Conservation (phyloP, 1,140 invertebrate species). For the Lepidotrigona ventralis region DNA sequence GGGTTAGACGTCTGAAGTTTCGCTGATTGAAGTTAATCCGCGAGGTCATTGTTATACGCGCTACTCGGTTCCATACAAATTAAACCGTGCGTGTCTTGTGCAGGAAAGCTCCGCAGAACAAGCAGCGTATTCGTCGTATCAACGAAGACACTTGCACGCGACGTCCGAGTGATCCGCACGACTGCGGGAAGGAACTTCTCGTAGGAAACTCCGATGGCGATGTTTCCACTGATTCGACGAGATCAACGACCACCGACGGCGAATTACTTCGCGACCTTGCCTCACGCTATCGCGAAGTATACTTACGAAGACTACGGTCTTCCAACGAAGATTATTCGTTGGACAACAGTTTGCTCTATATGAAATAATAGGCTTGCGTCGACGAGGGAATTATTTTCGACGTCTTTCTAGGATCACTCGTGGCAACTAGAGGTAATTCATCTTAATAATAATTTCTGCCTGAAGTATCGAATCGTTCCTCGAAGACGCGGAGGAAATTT, state of each 20-base stretch:
- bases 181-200: background rate
- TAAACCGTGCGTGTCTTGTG: conserved; percentile 32
- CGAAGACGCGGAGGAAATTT: background rate
- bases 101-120: conserved; percentile 23
- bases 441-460: background rate
- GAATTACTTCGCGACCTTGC: conserved; percentile 36
- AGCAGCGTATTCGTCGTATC: background rate
- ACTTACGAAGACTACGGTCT: background rate
- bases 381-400: background rate
- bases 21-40: conserved; percentile 67
- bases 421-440: background rate
- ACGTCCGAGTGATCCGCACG: background rate
- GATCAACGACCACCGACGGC: conserved; percentile 39
- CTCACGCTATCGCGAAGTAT: background rate
- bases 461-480: background rate
- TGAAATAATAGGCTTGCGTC: background rate
- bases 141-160: background rate
- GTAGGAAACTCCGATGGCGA: background rate
- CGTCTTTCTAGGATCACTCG: background rate
- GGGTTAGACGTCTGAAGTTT: conserved; percentile 62
- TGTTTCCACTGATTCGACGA: background rate
- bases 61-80: conserved; percentile 44
- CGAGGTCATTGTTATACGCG: conserved; percentile 59
- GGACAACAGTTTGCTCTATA: conserved; percentile 23
- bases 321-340: background rate